Percentiles rank a stretch among this genome's conserved stretches.
Evolutionary conservation across 2,888 invertebrate species (phyloP).

Genomic region (Hydroisotoma schaefferi): DNA sequence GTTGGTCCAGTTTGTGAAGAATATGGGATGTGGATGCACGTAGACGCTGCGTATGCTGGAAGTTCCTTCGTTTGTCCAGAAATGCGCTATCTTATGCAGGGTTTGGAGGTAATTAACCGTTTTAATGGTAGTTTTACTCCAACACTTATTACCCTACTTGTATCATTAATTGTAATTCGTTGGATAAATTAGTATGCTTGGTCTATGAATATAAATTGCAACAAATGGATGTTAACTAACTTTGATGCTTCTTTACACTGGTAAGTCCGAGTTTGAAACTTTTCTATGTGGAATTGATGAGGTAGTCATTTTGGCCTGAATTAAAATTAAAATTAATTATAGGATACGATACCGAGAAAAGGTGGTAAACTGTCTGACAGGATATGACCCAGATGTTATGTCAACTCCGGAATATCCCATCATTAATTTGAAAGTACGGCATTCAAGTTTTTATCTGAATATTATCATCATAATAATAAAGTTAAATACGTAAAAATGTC

Average conservation of each 20-base stretch:
- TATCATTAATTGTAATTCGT: neutral
- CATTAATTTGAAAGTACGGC: neutral
- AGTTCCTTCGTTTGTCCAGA: slow-evolving; percentile 34
- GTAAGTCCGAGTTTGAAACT: slow-evolving; percentile 1
- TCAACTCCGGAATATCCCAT: slow-evolving; percentile 6
- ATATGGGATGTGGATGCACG: slow-evolving; percentile 39
- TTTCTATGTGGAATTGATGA: neutral
- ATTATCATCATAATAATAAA: too few species aligned
- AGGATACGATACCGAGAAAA: slow-evolving; percentile 24
- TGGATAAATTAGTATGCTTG: slow-evolving; percentile 21
- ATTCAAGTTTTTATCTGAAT: too few species aligned
- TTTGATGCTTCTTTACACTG: slow-evolving; percentile 42
- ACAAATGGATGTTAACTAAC: slow-evolving; percentile 42
- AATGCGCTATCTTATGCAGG: slow-evolving; percentile 29
- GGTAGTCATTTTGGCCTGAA: neutral
- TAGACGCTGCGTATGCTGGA: slow-evolving; percentile 41
- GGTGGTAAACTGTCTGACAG: slow-evolving; percentile 19
- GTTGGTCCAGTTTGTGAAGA: slow-evolving; percentile 37
- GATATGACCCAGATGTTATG: slow-evolving; percentile 20
- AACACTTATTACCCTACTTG: neutral
- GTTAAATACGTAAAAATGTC: too few species aligned
- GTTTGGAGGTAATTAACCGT: slow-evolving; percentile 30
- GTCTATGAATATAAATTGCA: slow-evolving; percentile 35
- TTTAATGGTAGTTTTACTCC: neutral
- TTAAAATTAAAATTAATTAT: neutral